Percentiles rank a stretch among this genome's conserved stretches.
Evolutionary conservation across 1,140 invertebrate genomes (phyloP).

Genomic region (Cotesia typhae): DNA sequence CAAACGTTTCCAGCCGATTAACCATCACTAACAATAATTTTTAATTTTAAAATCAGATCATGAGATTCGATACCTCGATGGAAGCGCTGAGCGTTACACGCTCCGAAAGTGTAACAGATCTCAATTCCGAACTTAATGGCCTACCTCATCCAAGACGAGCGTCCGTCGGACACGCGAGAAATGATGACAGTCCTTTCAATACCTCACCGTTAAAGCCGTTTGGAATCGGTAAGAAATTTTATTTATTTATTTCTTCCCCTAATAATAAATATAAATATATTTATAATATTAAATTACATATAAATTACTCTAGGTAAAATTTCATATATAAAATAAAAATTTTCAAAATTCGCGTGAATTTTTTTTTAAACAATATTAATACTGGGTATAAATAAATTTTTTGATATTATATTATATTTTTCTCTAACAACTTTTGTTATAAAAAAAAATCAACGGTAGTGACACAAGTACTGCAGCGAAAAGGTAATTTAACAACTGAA

Average conservation of each 20-base stretch:
- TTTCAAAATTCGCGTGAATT: no score
- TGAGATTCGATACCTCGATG: conserved; percentile 80
- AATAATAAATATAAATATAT: neutral
- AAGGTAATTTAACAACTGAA: conserved; percentile 53
- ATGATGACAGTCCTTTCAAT: conserved; percentile 64
- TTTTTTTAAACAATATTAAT: no score
- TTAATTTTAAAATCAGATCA: conserved; percentile 68
- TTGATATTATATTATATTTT: conserved; percentile 38
- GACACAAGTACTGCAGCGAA: conserved; percentile 57
- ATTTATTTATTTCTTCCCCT: neutral
- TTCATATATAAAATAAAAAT: no score
- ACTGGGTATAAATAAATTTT: conserved; percentile 41
- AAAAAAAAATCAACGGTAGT: conserved; percentile 49
- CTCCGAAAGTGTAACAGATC: conserved; percentile 84
- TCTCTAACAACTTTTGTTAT: conserved; percentile 47
- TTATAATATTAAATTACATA: neutral
- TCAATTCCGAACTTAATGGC: conserved; percentile 67
- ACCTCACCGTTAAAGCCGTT: conserved; percentile 75
- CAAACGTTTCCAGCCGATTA: conserved; percentile 1
- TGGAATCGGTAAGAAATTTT: conserved; percentile 75
- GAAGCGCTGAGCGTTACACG: conserved; percentile 78
- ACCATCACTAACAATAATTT: conserved; percentile 15
- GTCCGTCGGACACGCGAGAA: conserved; percentile 63
- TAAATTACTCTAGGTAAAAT: no score
- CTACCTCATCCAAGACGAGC: conserved; percentile 54